Percentiles rank a stretch among this genome's conserved stretches.
phyloP scores from a whole-genome alignment of 2,888 invertebrate genomes.

The Ornithoptera priamus region DNA sequence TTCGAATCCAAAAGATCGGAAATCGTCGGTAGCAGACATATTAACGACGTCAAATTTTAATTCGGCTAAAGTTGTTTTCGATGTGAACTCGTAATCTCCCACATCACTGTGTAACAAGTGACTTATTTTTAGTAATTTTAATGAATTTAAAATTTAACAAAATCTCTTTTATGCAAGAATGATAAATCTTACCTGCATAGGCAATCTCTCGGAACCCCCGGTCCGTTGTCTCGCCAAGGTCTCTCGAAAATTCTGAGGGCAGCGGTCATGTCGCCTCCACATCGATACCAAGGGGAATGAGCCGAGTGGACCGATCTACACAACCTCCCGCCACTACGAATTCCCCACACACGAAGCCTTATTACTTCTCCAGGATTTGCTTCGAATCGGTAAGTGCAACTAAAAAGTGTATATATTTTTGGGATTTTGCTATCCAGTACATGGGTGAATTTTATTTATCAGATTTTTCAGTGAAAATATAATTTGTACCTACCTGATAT shows the following conservation, averaged over 20 bases:
- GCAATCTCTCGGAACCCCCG: conserved; percentile 88
- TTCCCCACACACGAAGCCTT: conserved; percentile 86
- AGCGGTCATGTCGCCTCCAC: conserved; percentile 85
- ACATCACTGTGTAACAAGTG: conserved; percentile 52
- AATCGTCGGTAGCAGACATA: conserved; percentile 93
- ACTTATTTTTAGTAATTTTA: not conserved
- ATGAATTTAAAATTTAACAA: not conserved
- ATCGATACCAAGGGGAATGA: conserved; percentile 85
- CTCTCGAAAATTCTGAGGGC: conserved; percentile 87
- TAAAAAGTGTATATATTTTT: conserved; percentile 48
- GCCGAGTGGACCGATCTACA: conserved; percentile 82
- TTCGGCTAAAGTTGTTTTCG: conserved; percentile 87
- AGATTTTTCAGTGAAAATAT: not conserved
- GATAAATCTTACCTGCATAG: conserved; percentile 82
- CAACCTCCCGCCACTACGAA: conserved; percentile 82
- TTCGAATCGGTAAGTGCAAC: conserved; percentile 93
- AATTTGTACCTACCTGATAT: conserved; percentile 82
- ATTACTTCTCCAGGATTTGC: conserved; percentile 90
- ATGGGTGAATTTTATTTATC: not conserved
- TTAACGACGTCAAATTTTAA: conserved; percentile 89
- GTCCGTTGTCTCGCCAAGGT: conserved; percentile 82
- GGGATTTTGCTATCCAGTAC: not conserved
- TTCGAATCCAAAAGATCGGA: conserved; percentile 90
- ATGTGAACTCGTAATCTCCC: conserved; percentile 85
- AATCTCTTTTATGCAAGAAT: not conserved